Percentiles rank a stretch among this genome's conserved stretches.
These are phyloP conservation scores for Tyria jacobaeae DNA, from an alignment of 2,888 invertebrate species.

Conservation along the genomic window DNA sequence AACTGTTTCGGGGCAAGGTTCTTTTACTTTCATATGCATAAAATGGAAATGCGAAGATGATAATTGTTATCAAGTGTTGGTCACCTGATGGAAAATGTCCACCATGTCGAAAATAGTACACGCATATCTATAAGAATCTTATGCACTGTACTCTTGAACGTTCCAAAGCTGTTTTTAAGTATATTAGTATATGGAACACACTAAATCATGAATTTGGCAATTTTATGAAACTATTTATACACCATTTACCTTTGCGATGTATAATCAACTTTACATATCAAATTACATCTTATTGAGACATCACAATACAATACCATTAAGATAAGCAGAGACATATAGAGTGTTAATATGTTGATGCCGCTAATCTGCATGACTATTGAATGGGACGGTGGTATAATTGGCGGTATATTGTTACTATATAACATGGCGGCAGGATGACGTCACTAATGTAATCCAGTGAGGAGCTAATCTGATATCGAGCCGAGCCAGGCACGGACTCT, in stretches of 20 bases:
- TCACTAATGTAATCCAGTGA: constrained; percentile 78
- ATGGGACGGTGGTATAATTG: constrained; percentile 69
- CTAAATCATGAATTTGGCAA: too few relatives aligned
- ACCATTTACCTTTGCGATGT: not conserved
- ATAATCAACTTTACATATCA: constrained; percentile 22
- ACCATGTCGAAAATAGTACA: too few relatives aligned
- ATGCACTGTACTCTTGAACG: not conserved
- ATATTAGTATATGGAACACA: not conserved
- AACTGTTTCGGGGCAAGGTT: too few relatives aligned
- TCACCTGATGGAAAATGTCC: too few relatives aligned
- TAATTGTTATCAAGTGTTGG: too few relatives aligned
- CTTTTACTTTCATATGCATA: too few relatives aligned
- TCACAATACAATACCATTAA: constrained; percentile 43
- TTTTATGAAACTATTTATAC: not conserved
- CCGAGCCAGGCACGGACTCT: constrained; percentile 73
- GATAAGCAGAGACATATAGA: constrained; percentile 32
- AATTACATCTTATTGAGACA: constrained; percentile 38
- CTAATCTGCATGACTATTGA: constrained; percentile 77
- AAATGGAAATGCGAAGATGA: too few relatives aligned
- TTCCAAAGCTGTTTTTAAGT: not conserved
- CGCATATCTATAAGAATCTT: too few relatives aligned
- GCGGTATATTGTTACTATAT: constrained; percentile 61
- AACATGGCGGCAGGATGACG: constrained; percentile 61
- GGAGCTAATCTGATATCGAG: constrained; percentile 83
- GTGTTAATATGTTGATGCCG: constrained; percentile 60